phyloP scores from a whole-genome alignment of 2,797 vertebrate genomes.

The Dromococcyx pavoninus region DNA sequence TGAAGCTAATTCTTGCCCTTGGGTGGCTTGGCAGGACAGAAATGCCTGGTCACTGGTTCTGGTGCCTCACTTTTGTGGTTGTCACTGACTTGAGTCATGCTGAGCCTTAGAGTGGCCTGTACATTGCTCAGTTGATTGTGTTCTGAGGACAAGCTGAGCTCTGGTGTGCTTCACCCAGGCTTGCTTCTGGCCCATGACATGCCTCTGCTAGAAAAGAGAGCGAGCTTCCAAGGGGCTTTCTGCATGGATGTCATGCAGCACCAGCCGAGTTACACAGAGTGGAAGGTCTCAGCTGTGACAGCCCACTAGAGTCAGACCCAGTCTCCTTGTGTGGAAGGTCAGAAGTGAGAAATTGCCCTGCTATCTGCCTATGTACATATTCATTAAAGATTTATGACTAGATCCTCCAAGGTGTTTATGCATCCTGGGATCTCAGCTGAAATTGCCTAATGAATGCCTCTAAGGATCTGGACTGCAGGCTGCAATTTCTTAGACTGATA shows the following conservation, averaged over 20 bases:
- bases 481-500: not conserved
- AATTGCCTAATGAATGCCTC: not conserved
- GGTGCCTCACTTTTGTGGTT: not conserved
- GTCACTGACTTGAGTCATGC: not conserved
- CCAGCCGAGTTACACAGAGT: accelerated
- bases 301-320: not conserved
- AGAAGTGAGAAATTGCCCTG: not conserved
- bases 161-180: not conserved
- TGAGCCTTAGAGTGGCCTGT: not conserved
- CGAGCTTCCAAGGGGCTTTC: not conserved
- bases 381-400: not conserved
- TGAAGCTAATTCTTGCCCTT: not conserved
- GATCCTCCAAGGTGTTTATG: not conserved
- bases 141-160: not conserved
- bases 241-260: not conserved
- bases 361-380: not conserved
- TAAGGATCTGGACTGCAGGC: not conserved
- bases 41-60: not conserved
- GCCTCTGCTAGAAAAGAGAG: not conserved
- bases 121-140: accelerated
- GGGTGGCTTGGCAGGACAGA: not conserved
- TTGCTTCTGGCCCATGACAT: not conserved
- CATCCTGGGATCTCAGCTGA: not conserved
- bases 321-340: not conserved
- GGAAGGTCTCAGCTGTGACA: not conserved